Percentiles rank a stretch among this genome's conserved stretches.
Conservation (phyloP, 1,140 invertebrate genomes). For the Drosophila grimshawi region DNA sequence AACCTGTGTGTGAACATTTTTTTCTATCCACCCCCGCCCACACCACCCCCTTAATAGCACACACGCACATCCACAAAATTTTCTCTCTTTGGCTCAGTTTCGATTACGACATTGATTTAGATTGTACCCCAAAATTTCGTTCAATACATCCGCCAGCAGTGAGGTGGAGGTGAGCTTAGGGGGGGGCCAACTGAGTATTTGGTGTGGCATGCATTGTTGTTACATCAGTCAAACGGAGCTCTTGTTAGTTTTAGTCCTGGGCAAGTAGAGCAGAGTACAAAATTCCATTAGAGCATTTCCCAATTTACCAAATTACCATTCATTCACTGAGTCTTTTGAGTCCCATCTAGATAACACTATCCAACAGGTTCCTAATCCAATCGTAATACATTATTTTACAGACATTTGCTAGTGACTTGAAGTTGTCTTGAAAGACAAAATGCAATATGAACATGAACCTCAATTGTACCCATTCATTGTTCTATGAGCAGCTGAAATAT, state of each 20-base stretch:
- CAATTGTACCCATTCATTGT: too few relatives aligned
- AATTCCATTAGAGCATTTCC: constrained; percentile 32
- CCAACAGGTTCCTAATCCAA: not conserved
- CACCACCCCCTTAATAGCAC: constrained; percentile 57
- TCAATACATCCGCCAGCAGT: not conserved
- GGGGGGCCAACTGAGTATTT: too few relatives aligned
- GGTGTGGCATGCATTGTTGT: constrained; percentile 8
- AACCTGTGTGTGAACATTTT: constrained; percentile 52
- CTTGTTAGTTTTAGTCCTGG: not conserved
- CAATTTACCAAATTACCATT: constrained; percentile 17
- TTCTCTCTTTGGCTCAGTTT: constrained; percentile 9
- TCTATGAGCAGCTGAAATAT: too few relatives aligned
- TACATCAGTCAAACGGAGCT: constrained; percentile 10
- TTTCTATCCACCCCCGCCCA: not conserved
- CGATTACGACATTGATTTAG: constrained; percentile 8
- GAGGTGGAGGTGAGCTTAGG: not conserved
- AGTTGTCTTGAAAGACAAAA: too few relatives aligned
- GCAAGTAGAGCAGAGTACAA: constrained; percentile 7
- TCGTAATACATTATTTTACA: too few relatives aligned
- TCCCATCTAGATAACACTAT: constrained; percentile 13
- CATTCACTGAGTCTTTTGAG: constrained; percentile 11
- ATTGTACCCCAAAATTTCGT: not conserved
- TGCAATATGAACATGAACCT: too few relatives aligned
- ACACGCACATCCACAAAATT: constrained; percentile 51
- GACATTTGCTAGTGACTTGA: too few relatives aligned